Evolutionary conservation across 1,140 invertebrate species (phyloP), one percentile per base, ranked within the genome.

Genomic region (Pectinophora gossypiella): DNA sequence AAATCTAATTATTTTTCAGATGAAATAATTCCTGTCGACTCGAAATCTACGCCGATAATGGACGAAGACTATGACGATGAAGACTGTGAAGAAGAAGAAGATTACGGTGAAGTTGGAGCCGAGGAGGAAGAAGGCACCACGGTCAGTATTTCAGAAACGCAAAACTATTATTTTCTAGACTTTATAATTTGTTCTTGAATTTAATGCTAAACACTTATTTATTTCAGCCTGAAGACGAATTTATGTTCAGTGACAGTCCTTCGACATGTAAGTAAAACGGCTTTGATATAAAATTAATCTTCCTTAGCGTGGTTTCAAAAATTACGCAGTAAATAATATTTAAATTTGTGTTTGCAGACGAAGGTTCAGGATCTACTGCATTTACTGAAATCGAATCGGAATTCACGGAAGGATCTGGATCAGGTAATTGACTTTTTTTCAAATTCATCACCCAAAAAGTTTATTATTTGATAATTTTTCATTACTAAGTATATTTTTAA

Each of bases 21-120:
- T 76, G 89, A 94, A 72, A 76, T 93, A 1, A 65, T 94, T 51
- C 90, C 94, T 3, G 80, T 94, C 0, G 89, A 92, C 61, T 84
- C 89, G 6, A 90, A 89, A 9, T 78, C 86, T 12, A 90, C 91
- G 69, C 89, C 66, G 69, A 89, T 54, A 73, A 89, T 64, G 88
- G 89, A 90, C 40, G 89, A 89, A 21, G 87, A 78, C 56, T 88
- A 78, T 56, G 80, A 88, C 10, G 74, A 88, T 13, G 87, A 87
- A 16, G 88, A 90, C 1, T 90, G 91, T 51, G 88, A 89, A 22
- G 88, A 89, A 22, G 91, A 90, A 36, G 89, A 89, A 6, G 85
- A 89, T 12, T 89, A 89, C 21, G 71, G 78, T 48, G 88, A 76
- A 56, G 64, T 72, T 1, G 76, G 69, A 3, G 56, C 62, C 1